Base-by-base conservation (phyloP, 2,797 vertebrate genomes). In the Pangasius krempfi region DNA sequence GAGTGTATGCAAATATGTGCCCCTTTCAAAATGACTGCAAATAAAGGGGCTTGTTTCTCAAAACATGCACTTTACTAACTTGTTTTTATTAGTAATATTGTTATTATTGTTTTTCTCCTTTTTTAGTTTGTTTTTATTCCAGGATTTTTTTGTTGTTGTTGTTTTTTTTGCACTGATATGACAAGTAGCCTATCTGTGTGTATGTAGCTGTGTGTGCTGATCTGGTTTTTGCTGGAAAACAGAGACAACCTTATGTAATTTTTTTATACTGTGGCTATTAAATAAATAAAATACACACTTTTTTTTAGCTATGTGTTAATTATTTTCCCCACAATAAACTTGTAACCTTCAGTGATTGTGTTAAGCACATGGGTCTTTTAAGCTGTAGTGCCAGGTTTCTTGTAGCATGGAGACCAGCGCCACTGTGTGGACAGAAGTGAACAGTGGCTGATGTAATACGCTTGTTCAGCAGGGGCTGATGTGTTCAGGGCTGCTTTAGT, bases 11-110 rank as follows among this genome's bases (percentile, higher is more conserved):
- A 76, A 22, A 73, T 54, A 16, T 93, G 90, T 91, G 81, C 14
- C 66, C 91, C 79, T 89, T 87, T 91, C 68, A 89, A 79, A 87
- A 89, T 89, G 56, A 91, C 80, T 84, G 84, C 76, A 68, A 86
- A 73, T 85, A 62, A 84, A 88, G 60, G 84, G 87, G 88, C 79
- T 88, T 91, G 92, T 89, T 92, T 94, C 92, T 95, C 93, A 91
- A 87, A 94, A 94, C 94, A 94, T 95, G 96, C 96, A 96, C 96
- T 96, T 96, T 96, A 96, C 91, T 92, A 80, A 93, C 90, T 91
- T 86, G 47, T 54, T 79, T 90, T 89, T 89, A 88, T 89, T 87
- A n/a, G 84, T 87, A 73, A 92, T 92, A 92, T 91, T 44, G 33
- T 81, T 83, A 37, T 86, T 85, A 52, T 90, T 92, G 76, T 90